A percentile compares a stretch with the other conserved stretches of the same genome.
Evolutionary conservation across 2,888 invertebrate species (phyloP).

Genomic region (Epiperipatus broadwayi): DNA sequence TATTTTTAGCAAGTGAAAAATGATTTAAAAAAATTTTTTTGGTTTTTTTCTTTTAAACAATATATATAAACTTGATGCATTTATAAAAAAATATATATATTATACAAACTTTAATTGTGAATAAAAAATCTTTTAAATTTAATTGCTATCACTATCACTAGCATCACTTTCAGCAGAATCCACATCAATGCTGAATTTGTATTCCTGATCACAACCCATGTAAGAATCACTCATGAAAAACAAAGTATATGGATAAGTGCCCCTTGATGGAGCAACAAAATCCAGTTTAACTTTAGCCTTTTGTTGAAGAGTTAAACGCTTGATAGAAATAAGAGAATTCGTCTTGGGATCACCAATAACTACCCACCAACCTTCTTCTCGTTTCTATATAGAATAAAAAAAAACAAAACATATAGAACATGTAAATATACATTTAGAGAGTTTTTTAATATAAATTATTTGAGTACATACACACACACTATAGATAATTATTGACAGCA

Average conservation of each 20-base stretch:
- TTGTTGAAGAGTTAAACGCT: slow-evolving; percentile 79
- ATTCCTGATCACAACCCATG: slow-evolving; percentile 97
- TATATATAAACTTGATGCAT: too few relatives aligned
- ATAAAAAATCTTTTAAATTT: too few relatives aligned
- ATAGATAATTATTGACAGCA: too few relatives aligned
- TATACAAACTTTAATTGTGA: too few relatives aligned
- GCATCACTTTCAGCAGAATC: slow-evolving; percentile 35
- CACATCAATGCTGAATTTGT: slow-evolving; percentile 69
- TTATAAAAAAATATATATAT: too few relatives aligned
- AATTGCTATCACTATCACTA: slow-evolving; percentile 21
- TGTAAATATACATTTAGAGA: too few relatives aligned
- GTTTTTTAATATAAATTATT: too few relatives aligned
- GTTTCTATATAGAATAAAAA: slow-evolving; percentile 27
- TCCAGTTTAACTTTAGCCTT: slow-evolving; percentile 69
- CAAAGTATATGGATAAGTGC: slow-evolving; percentile 67
- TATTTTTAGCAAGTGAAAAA: too few relatives aligned
- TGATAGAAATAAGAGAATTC: slow-evolving; percentile 88
- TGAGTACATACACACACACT: too few relatives aligned
- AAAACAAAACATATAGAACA: slow-evolving; percentile 8
- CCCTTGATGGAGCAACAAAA: slow-evolving; percentile 73
- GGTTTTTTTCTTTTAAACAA: too few relatives aligned
- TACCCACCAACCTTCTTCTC: slow-evolving; percentile 64
- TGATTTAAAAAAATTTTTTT: too few relatives aligned
- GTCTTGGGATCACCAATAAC: slow-evolving; percentile 89
- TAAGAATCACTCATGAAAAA: slow-evolving; percentile 99